A percentile compares a stretch with the other conserved stretches of the same genome.
These are phyloP conservation scores for Aphrocallistes beatrix DNA, from an alignment of 37 sponge, comb jelly and placozoan genomes.

Conservation along the genomic window DNA sequence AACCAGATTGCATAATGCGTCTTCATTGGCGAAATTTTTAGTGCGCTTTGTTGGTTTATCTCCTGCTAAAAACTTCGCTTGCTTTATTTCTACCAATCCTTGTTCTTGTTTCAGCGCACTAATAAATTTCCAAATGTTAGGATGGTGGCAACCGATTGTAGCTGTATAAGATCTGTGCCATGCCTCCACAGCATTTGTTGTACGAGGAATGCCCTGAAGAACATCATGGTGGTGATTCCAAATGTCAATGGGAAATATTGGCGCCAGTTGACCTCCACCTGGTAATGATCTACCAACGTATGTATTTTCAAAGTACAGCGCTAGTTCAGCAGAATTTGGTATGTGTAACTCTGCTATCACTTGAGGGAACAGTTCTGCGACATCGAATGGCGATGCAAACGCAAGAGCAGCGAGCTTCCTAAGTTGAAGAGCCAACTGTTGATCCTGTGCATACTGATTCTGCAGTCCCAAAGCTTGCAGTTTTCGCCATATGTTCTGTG, in stretches of 20 bases:
- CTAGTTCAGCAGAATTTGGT: not conserved
- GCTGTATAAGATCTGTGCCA: constrained; percentile 2
- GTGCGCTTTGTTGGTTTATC: not conserved
- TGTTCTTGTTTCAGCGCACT: not conserved
- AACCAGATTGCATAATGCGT: not conserved
- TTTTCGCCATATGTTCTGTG: not conserved
- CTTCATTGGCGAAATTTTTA: not conserved
- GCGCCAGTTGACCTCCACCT: not conserved
- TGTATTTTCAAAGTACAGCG: constrained; percentile 3
- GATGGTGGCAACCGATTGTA: constrained; percentile 16
- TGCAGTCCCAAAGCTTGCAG: not conserved
- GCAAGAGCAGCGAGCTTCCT: constrained; percentile 14
- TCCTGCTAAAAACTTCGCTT: constrained; percentile 8
- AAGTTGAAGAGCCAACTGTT: constrained; percentile 13
- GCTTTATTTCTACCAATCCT: constrained; percentile 10
- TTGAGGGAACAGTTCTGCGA: not conserved
- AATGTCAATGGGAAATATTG: constrained; percentile 12
- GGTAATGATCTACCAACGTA: not conserved
- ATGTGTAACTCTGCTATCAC: not conserved
- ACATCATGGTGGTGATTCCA: constrained; percentile 8
- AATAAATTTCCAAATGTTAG: constrained; percentile 4
- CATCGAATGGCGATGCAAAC: not conserved
- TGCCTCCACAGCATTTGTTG: constrained; percentile 16
- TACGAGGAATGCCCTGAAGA: constrained; percentile 11
- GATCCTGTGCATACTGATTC: not conserved